phyloP scores from a whole-genome alignment of 2,888 invertebrate genomes.

The Diaperis boleti region DNA sequence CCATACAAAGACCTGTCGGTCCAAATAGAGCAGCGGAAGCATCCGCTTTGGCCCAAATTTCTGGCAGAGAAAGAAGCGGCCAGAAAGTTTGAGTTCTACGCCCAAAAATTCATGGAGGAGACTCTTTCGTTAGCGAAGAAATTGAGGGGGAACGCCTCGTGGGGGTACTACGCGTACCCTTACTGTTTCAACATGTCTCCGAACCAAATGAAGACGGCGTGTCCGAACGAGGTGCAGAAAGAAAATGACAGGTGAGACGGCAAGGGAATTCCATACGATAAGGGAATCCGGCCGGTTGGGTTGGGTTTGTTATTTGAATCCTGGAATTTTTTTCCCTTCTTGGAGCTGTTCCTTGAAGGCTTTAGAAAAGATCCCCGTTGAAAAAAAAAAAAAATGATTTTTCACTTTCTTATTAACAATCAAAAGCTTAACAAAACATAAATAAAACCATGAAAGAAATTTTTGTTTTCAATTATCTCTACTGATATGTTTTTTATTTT shows the following conservation, averaged over 20 bases:
- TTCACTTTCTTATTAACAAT: too few species aligned
- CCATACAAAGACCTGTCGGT: slow-evolving; percentile 77
- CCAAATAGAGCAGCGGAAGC: slow-evolving; percentile 71
- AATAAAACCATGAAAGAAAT: too few species aligned
- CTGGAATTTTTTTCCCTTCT: too few species aligned
- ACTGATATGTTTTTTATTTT: too few species aligned
- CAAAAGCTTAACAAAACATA: too few species aligned
- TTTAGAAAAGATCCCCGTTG: too few species aligned
- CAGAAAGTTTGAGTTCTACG: slow-evolving; percentile 73
- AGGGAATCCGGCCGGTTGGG: too few species aligned
- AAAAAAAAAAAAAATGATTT: too few species aligned
- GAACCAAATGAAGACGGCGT: slow-evolving; percentile 66
- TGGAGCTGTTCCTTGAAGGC: too few species aligned
- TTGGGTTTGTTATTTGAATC: too few species aligned
- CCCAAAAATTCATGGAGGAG: slow-evolving; percentile 74
- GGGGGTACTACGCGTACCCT: slow-evolving; percentile 90
- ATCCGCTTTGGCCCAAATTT: slow-evolving; percentile 74
- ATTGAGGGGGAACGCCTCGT: slow-evolving; percentile 76
- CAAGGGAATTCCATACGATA: too few species aligned
- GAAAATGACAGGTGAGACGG: slow-evolving; percentile 76
- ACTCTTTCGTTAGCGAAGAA: slow-evolving; percentile 74
- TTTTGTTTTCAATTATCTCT: too few species aligned
- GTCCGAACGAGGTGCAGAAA: slow-evolving; percentile 69
- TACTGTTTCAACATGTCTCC: slow-evolving; percentile 82
- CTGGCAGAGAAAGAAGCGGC: slow-evolving; percentile 72